Evolutionary conservation across 2,888 invertebrate genomes (phyloP).

Genomic region (Cremastinae sp.): DNA sequence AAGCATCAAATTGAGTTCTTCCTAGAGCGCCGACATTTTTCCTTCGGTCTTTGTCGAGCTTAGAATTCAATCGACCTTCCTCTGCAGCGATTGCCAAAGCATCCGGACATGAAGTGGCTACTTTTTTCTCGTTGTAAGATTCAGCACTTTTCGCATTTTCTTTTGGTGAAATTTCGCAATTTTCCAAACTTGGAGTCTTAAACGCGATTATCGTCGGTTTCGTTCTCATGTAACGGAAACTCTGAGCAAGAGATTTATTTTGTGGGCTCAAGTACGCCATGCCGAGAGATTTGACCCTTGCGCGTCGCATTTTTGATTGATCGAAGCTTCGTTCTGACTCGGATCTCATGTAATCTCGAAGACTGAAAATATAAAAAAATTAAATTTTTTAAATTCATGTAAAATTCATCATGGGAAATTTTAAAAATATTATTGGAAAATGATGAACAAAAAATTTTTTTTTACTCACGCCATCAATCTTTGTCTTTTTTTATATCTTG

Average conservation of each 20-base stretch:
- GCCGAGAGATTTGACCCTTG: constrained; percentile 85
- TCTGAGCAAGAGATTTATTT: constrained; percentile 90
- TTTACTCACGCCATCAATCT: constrained; percentile 86
- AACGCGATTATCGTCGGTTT: constrained; percentile 94
- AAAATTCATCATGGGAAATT: no score
- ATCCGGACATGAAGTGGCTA: constrained; percentile 74
- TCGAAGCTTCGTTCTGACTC: constrained; percentile 91
- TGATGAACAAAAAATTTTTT: constrained; percentile 24
- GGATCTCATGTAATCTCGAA: constrained; percentile 87
- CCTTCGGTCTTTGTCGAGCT: constrained; percentile 60
- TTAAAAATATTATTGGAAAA: constrained; percentile 8
- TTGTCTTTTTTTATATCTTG: constrained; percentile 86
- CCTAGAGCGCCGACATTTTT: constrained; percentile 56
- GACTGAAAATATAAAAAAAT: constrained; percentile 80
- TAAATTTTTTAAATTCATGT: not conserved
- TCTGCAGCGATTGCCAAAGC: constrained; percentile 82
- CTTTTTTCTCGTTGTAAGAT: constrained; percentile 18
- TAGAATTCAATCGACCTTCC: constrained; percentile 83
- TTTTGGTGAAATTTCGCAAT: constrained; percentile 81
- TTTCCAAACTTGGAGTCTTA: constrained; percentile 90
- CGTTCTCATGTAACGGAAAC: constrained; percentile 93
- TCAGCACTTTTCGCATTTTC: constrained; percentile 36
- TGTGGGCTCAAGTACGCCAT: constrained; percentile 88
- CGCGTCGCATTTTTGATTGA: constrained; percentile 84
- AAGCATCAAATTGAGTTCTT: constrained; percentile 65